Base-by-base conservation (phyloP, 2,113 vertebrate species). In the Oenanthe melanoleuca region DNA sequence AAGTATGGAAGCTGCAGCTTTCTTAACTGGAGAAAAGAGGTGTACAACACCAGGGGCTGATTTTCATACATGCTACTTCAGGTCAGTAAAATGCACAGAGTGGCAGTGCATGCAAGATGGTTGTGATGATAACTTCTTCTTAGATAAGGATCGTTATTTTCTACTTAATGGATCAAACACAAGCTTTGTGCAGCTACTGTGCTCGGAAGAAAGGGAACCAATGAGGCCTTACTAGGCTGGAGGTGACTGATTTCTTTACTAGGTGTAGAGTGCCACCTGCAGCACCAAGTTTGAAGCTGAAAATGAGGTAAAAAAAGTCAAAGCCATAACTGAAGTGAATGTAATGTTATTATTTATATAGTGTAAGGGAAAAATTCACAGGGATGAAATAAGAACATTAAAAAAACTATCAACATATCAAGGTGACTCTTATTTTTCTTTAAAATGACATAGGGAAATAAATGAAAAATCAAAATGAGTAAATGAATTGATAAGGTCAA, bases 231-330 rank as follows among this genome's bases (percentile, higher is more conserved):
- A 3, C 7, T 26, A 4, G 23, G 16, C 8, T 38, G 64, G 26
- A 56, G 20, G 22, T 33, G 38, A 26, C 37, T 0, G 23, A 20
- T 55, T 75, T 71, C 75, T 91, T 95, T 92, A 3, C 21, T 84
- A 37, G 72, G 83, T 5, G 0, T 49, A 86, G 79, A 20, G 69
- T 86, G 93, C 95, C 97, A 96, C 33, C 97, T 97, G 57, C 96
- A 92, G 96, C 83, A 91, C 25, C 6, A 57, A 80, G n/a, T 26
- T 14, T 66, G 79, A 40, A 94, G 21, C 26, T 55, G 65, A 83
- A 80, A 89, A 84, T 40, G 6, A 73, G 2, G 11, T 31, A 65
- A 18, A 26, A 13, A 44, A 83, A 87, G 33, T 10, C 13, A 24
- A 1, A 61, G 37, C 11, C 11, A 2, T 25, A 55, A 55, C 11